phyloP scores from a whole-genome alignment of 2,888 invertebrate species.

The Miltochrista miniata region DNA sequence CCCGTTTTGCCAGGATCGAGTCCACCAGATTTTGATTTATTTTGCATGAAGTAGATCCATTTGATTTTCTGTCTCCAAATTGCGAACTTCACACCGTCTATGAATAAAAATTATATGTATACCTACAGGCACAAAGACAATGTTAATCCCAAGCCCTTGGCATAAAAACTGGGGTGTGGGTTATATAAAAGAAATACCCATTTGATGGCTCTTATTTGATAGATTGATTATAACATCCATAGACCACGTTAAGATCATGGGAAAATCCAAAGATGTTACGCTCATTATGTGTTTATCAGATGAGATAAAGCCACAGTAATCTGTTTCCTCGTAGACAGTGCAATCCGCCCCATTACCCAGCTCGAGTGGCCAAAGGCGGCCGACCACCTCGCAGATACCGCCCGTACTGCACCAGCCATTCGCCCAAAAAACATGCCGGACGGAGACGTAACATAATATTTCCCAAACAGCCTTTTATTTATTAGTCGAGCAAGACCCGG shows the following conservation, averaged over 20 bases:
- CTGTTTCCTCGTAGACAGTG: constrained; percentile 49
- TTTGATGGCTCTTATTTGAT: background rate
- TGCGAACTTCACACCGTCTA: too few relatives aligned
- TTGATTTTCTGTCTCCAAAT: too few relatives aligned
- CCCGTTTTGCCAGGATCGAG: too few relatives aligned
- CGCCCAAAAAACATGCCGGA: constrained; percentile 68
- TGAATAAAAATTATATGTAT: too few relatives aligned
- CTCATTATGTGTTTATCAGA: constrained; percentile 28
- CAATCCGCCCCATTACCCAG: constrained; percentile 60
- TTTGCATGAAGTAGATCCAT: too few relatives aligned
- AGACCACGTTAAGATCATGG: constrained; percentile 5
- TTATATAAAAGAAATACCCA: too few relatives aligned
- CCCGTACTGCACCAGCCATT: constrained; percentile 60
- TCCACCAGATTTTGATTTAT: too few relatives aligned
- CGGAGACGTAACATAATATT: constrained; percentile 80
- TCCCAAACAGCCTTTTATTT: constrained; percentile 81
- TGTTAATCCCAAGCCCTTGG: too few relatives aligned
- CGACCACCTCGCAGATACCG: constrained; percentile 58
- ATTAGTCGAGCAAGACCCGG: constrained; percentile 70
- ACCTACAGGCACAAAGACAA: too few relatives aligned
- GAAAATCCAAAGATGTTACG: constrained; percentile 10
- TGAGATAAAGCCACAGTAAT: constrained; percentile 40
- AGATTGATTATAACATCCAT: background rate
- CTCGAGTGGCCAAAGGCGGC: constrained; percentile 65
- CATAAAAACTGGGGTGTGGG: too few relatives aligned